Base-by-base conservation (phyloP, 2,113 vertebrate genomes). In the Acanthisitta chloris region DNA sequence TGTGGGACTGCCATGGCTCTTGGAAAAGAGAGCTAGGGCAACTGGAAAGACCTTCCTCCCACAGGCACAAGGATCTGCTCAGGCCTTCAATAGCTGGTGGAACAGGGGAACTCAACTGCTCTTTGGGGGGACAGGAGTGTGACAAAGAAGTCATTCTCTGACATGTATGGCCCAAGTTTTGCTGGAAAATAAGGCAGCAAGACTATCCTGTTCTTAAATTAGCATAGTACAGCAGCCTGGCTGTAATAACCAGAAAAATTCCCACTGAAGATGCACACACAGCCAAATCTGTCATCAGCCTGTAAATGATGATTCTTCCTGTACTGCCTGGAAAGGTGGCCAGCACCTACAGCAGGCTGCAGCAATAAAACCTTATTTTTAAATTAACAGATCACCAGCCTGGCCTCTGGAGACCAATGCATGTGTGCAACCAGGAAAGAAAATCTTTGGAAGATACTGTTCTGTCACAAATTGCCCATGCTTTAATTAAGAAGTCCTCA, bases 401-500 rank as follows among this genome's bases (percentile, higher is more conserved):
- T 42, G 70, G 45, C 58, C 45, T 61, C 57, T n/a, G 49, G n/a
- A 70, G 49, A 92, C n/a, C 2, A 4, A 57, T 1, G 24, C 36
- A 16, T 26, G 55, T 65, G 13, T 71, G 31, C 64, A 74, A 25
- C 4, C 46, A 38, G 52, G n/a, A 74, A 65, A 76, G 46, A 67
- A 72, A 80, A 66, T 17, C 78, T 76, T 65, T 1, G 4, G 42
- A 46, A 72, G 20, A 81, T 14, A 23, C 45, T 43, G 7, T 45
- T 81, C 65, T 69, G 42, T 14, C 49, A 57, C 40, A 84, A 92
- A 90, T 69, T 78, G 90, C 40, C 88, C 92, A 88, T 45, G 92
- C 79, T 93, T 94, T 95, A 96, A 95, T 92, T 94, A 94, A 93
- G 62, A 61, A 80, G 28, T 17, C 89, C 81, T 95, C 95, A 88